Evolutionary conservation across 2,797 vertebrate species (phyloP), one percentile per base, ranked within the genome.

Genomic region (Rhadinocentrus ornatus): DNA sequence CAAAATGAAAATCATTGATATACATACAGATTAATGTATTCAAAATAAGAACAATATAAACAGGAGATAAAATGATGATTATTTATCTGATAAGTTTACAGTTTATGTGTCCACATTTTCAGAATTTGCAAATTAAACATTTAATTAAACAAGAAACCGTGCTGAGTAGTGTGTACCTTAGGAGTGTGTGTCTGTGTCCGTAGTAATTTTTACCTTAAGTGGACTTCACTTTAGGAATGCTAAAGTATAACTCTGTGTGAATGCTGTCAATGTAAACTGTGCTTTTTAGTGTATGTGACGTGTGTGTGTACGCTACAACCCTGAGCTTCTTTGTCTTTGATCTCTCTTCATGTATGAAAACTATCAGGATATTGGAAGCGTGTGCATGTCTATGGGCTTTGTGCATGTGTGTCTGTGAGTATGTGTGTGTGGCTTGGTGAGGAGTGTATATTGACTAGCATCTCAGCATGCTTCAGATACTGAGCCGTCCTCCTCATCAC

Each of bases 381-480:
- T 6, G 18, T 10, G 18, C 50, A 59, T 13, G 0, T 68, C 56
- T 88, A 89, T 1, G 65, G 78, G 35, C 62, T 61, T 56, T 85
- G 73, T 31, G 69, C 35, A 3, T 82, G 58, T 24, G 67, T 67
- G 16, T 82, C 44, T 46, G 69, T 61, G 60, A 78, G 76, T n/a
- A 83, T 84, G 54, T 84, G 73, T 75, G 78, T 66, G 82, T 87
- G 82, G 53, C 86, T 75, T 39, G 91, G 90, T 2, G 92, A 89
- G 15, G 78, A 86, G 53, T 89, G 92, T 44, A 24, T 89, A 69
- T 90, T 86, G 0, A 96, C 89, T 77, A 97, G 86, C 75, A 91
- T 92, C 84, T 97, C 96, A 0, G 95, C 94, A 8, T 96, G 94
- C 71, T 94, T 91, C 46, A 97, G 90, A 64, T 96, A 97, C 85